Evolutionary conservation across 2,888 invertebrate genomes (phyloP).

Genomic region (Cryptocephalus primarius): DNA sequence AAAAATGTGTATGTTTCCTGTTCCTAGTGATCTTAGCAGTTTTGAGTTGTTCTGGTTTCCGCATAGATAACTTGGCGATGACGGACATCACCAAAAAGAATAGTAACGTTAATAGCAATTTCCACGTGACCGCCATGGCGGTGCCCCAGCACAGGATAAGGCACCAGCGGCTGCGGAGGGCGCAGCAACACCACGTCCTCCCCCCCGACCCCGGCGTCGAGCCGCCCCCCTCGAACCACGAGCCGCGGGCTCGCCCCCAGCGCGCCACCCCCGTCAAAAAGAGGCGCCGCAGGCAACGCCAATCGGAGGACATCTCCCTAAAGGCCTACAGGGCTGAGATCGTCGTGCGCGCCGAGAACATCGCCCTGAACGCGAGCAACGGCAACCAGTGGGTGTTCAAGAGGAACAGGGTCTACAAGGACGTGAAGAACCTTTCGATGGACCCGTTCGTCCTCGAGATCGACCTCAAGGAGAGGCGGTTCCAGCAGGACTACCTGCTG

Average conservation of each 20-base stretch:
- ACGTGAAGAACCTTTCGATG: slow-evolving; percentile 35
- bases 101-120: slow-evolving; percentile 6
- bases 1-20: slow-evolving; percentile 38
- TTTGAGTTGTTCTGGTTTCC: slow-evolving; percentile 38
- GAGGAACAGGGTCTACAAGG: slow-evolving; percentile 50
- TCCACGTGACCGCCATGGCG: not conserved
- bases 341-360: slow-evolving; percentile 46
- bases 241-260: not conserved
- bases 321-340: slow-evolving; percentile 54
- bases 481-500: slow-evolving; percentile 38
- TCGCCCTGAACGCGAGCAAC: slow-evolving; percentile 41
- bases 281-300: slow-evolving; percentile 17
- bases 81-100: slow-evolving; percentile 29
- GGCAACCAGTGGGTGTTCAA: slow-evolving; percentile 34
- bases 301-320: slow-evolving; percentile 48
- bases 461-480: slow-evolving; percentile 40
- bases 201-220: not conserved
- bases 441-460: slow-evolving; percentile 33
- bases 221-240: too few species aligned
- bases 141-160: slow-evolving; percentile 18
- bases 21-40: slow-evolving; percentile 36
- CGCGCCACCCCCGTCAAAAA: slow-evolving; percentile 5
- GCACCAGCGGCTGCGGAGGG: slow-evolving; percentile 21
- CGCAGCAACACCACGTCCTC: slow-evolving; percentile 9
- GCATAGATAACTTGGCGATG: slow-evolving; percentile 35